Evolutionary conservation across 2,888 invertebrate genomes (phyloP).

Genomic region (Pollenia angustigena): DNA sequence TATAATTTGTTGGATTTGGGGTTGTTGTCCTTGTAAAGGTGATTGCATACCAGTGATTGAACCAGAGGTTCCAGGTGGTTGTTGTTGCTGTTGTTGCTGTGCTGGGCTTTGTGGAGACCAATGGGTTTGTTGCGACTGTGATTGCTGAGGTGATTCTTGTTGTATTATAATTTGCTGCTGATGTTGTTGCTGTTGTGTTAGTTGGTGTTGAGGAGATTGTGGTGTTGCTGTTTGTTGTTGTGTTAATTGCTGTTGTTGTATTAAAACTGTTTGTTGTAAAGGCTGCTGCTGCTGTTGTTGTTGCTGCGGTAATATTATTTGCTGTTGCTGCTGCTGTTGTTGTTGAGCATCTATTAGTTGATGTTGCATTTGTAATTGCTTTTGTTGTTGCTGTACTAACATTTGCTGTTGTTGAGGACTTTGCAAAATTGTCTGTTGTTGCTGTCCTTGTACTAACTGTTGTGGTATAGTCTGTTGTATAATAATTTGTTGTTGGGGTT

Average conservation of each 20-base stretch:
- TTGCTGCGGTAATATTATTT: slow-evolving; percentile 77
- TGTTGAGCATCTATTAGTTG: slow-evolving; percentile 72
- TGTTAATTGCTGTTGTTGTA: slow-evolving; percentile 80
- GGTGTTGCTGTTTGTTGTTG: slow-evolving; percentile 77
- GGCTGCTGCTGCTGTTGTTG: slow-evolving; percentile 79
- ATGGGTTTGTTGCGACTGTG: slow-evolving; percentile 83
- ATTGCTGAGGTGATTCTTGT: slow-evolving; percentile 84
- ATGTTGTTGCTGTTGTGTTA: slow-evolving; percentile 78
- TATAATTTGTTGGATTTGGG: slow-evolving; percentile 73
- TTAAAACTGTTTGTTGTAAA: slow-evolving; percentile 79
- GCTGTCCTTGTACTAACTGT: slow-evolving; percentile 64
- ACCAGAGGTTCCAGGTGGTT: slow-evolving; percentile 76
- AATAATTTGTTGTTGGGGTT: slow-evolving; percentile 78
- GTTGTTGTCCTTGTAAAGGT: slow-evolving; percentile 75
- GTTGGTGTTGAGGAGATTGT: slow-evolving; percentile 80
- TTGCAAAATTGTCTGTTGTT: slow-evolving; percentile 49
- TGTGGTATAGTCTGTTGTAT: slow-evolving; percentile 71
- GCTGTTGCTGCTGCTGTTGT: slow-evolving; percentile 78
- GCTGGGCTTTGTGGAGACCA: slow-evolving; percentile 84
- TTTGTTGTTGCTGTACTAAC: slow-evolving; percentile 85
- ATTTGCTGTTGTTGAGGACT: slow-evolving; percentile 77
- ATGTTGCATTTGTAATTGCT: slow-evolving; percentile 80
- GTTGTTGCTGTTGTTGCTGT: slow-evolving; percentile 77
- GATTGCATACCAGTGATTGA: slow-evolving; percentile 78
- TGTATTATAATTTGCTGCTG: slow-evolving; percentile 86